These are phyloP conservation scores for Myopa testacea DNA, from an alignment of 2,888 invertebrate genomes.

Conservation along the genomic window DNA sequence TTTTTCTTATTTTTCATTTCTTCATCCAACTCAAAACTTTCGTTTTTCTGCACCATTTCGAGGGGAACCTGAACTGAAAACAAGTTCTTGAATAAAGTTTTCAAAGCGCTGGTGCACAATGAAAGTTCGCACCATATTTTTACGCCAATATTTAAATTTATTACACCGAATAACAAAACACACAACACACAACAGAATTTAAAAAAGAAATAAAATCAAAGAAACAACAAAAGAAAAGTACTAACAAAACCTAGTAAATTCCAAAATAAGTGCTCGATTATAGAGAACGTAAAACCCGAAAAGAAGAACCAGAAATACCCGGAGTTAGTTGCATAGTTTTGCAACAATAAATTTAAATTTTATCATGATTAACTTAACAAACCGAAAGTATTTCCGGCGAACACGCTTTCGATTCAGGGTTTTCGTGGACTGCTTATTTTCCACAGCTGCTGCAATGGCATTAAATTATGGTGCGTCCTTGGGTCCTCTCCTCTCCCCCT, in stretches of 20 bases:
- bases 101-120: conserved; percentile 10
- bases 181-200: background rate
- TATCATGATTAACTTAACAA: conserved; percentile 50
- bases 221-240: too few relatives aligned
- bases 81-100: conserved; percentile 22
- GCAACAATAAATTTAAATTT: conserved; percentile 50
- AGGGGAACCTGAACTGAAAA: background rate
- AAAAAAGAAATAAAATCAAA: too few relatives aligned
- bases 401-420: background rate
- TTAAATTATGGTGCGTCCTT: background rate
- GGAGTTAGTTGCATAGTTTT: conserved; percentile 14
- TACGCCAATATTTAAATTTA: conserved; percentile 39
- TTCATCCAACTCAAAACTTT: conserved; percentile 14
- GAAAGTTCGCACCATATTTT: conserved; percentile 34
- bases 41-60: conserved; percentile 15
- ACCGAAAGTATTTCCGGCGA: conserved; percentile 35
- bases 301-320: background rate
- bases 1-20: background rate
- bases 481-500: background rate
- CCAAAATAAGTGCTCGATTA: background rate
- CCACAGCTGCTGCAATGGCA: background rate
- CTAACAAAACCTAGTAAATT: background rate
- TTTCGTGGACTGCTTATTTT: background rate
- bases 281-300: background rate
- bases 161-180: conserved; percentile 24